Percentiles rank a stretch among this genome's conserved stretches.
phyloP scores from a whole-genome alignment of 2,113 vertebrate genomes.

The Smithornis capensis region DNA sequence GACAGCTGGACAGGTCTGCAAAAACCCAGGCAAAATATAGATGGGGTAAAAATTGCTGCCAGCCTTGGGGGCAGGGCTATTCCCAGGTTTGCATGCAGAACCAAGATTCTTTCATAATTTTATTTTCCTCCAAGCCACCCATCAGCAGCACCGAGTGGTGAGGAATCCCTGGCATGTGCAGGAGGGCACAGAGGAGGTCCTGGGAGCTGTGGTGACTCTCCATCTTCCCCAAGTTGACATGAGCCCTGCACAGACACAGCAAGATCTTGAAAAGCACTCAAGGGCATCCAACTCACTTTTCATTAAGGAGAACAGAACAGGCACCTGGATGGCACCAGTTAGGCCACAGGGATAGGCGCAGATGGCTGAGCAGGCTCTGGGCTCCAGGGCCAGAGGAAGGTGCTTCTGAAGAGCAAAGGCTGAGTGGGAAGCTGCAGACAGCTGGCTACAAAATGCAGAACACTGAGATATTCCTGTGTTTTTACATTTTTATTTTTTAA shows the following conservation, averaged over 20 bases:
- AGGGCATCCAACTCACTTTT: rapidly evolving
- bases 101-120: not conserved
- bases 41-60: not conserved
- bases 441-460: not conserved
- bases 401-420: not conserved
- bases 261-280: not conserved
- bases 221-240: not conserved
- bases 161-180: not conserved
- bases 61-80: not conserved
- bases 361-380: not conserved
- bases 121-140: not conserved
- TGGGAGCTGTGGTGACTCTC: not conserved
- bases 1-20: not conserved
- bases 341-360: not conserved
- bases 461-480: rapidly evolving
- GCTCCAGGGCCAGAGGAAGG: not conserved
- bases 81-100: not conserved
- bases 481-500: not conserved
- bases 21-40: not conserved
- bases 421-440: not conserved
- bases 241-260: not conserved
- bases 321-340: not conserved
- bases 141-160: not conserved
- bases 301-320: not conserved
- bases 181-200: not conserved